Conservation (phyloP, 2,797 vertebrate species). For the Columba guinea region DNA sequence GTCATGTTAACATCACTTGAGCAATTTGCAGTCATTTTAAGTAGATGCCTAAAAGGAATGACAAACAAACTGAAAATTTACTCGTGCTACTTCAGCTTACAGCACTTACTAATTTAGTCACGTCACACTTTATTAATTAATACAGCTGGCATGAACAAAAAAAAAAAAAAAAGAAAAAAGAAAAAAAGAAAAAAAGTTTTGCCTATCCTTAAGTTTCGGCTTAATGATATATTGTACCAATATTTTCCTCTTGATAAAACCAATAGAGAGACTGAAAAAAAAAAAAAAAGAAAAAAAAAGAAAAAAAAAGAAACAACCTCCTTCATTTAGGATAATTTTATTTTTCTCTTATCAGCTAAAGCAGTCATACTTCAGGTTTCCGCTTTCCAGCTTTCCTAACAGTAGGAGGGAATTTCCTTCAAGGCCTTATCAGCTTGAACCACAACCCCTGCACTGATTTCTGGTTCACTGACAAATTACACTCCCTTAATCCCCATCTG, state of each 20-base stretch:
- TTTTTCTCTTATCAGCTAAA: constrained; percentile 75
- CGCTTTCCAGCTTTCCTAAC: constrained; percentile 72
- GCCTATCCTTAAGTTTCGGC: not conserved
- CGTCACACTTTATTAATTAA: constrained; percentile 35
- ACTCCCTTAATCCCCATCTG: constrained; percentile 47
- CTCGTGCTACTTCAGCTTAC: not conserved
- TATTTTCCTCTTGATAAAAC: constrained; percentile 47
- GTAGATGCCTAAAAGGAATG: not conserved
- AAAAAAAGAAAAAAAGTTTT: not conserved
- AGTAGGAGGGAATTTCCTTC: constrained; percentile 83
- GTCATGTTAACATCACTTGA: constrained; percentile 44
- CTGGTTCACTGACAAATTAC: constrained; percentile 65
- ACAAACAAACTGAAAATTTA: constrained; percentile 45
- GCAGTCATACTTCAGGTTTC: constrained; percentile 74
- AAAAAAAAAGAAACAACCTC: not conserved
- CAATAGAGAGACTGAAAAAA: not conserved
- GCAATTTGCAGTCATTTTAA: constrained; percentile 29
- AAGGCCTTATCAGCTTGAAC: constrained; percentile 78
- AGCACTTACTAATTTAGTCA: constrained; percentile 36
- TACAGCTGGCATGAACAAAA: not conserved
- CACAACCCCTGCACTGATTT: constrained; percentile 73
- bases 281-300: not conserved
- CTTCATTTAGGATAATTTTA: constrained; percentile 56
- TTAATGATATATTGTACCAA: constrained; percentile 31
- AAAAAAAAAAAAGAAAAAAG: not conserved